Evolutionary conservation across 1,140 invertebrate species (phyloP), one percentile per base, ranked within the genome.

Genomic region (Tetragnatha versicolor): DNA sequence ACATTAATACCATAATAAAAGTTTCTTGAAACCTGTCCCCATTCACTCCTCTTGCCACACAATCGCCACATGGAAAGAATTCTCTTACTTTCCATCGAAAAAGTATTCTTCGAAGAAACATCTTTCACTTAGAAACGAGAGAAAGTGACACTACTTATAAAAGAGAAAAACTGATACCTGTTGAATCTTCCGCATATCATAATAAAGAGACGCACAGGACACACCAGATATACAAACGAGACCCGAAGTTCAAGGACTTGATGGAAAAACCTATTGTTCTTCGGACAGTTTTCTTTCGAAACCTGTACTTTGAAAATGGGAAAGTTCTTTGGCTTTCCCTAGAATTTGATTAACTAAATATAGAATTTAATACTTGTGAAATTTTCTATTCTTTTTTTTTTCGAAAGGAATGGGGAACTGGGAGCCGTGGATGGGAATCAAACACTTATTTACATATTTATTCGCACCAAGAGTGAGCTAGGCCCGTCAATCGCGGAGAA

Each of bases 231-330:
- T n/a, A n/a, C n/a, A 17, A 58, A 58, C 29, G 29, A 14, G 27
- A 58, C 10, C n/a, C 35, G 55, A 58, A 58, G 55, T 58, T 58
- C 55, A 58, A 58, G 55, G 55, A 58, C 55, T 58, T 58, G 29
- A 33, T 33, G 22, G 55, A 35, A 27, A 53, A 20, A 27, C 20
- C 55, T n/a, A 58, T 58, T 58, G 55, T 58, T 58, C n/a, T 49
- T 42, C 17, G 0, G 7, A 10, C 17, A 10, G 7, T 42, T 20
- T 51, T 58, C 55, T 58, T n/a, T 33, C 12, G 55, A 58, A 58
- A 58, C 35, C 27, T 33, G 55, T 33, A 20, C 35, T 33, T 58
- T 31, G 55, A 58, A 58, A n/a, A 58, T 58, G 35, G 29, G 27
- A 14, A n/a, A 58, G 55, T 58, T 31, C 55, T 58, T 58, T 58